A percentile compares a stretch with the other conserved stretches of the same genome.
These are phyloP conservation scores for Orycteropus afer DNA, from an alignment of 2,113 vertebrate species.

Conservation along the genomic window DNA sequence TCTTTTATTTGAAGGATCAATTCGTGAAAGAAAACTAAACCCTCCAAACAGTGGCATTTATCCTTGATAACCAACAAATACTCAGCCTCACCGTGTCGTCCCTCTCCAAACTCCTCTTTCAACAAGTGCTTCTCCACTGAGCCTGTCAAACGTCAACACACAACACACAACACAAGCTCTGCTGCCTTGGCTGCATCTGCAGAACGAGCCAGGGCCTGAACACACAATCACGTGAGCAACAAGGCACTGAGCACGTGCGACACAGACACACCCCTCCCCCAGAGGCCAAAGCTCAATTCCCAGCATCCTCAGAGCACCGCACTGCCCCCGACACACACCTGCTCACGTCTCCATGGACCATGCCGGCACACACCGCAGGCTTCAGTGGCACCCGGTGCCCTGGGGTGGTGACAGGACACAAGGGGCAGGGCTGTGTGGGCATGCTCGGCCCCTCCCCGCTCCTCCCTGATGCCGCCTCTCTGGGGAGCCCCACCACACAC, in stretches of 20 bases:
- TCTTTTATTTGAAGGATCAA: not conserved
- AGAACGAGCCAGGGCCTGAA: not conserved
- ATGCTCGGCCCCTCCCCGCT: accelerated
- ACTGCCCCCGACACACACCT: accelerated
- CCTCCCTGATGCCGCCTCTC: accelerated
- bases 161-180: not conserved
- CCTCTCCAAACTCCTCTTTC: not conserved
- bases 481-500: accelerated
- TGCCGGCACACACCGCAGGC: no score
- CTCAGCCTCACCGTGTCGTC: not conserved
- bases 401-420: no score
- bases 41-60: not conserved
- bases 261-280: not conserved
- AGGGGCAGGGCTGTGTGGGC: no score
- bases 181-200: not conserved
- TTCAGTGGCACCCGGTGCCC: accelerated
- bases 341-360: not conserved
- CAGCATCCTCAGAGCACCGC: no score
- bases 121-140: not conserved
- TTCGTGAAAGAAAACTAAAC: not conserved
- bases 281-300: not conserved
- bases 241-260: not conserved
- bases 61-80: not conserved
- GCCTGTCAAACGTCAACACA: not conserved
- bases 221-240: not conserved